phyloP scores from a whole-genome alignment of 1,140 invertebrate species.

The Cotesia vestalis region DNA sequence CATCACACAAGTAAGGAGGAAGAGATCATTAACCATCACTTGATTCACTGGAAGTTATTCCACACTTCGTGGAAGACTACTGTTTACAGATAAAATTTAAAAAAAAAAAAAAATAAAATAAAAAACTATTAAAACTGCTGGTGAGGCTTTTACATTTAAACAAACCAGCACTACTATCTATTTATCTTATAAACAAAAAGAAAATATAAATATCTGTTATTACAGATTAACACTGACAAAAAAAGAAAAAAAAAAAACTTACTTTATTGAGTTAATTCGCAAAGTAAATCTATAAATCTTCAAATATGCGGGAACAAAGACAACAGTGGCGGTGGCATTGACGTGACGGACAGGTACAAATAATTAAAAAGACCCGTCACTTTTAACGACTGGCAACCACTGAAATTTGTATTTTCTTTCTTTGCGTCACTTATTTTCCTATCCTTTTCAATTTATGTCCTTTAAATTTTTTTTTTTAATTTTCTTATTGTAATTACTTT shows the following conservation, averaged over 20 bases:
- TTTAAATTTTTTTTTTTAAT: too few species aligned
- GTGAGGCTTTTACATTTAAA: neutral
- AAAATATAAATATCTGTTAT: neutral
- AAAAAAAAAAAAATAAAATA: neutral
- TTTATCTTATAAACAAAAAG: neutral
- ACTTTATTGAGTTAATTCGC: constrained; percentile 2
- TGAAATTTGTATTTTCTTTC: constrained; percentile 3
- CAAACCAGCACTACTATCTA: constrained; percentile 10
- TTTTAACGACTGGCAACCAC: constrained; percentile 8
- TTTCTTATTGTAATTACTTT: too few species aligned
- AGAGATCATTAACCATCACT: constrained; percentile 16
- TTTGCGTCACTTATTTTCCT: too few species aligned
- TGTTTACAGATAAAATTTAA: neutral
- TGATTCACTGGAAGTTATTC: neutral
- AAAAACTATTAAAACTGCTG: neutral
- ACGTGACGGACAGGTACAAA: constrained; percentile 18
- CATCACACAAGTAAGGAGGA: constrained; percentile 10
- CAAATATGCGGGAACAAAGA: constrained; percentile 20
- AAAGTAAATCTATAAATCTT: constrained; percentile 7
- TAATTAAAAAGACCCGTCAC: constrained; percentile 17
- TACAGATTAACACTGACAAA: neutral
- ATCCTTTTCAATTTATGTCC: too few species aligned
- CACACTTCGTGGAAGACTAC: constrained; percentile 3
- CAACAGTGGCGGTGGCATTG: constrained; percentile 26
- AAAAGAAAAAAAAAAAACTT: neutral